Evolutionary conservation across 2,113 vertebrate species (phyloP), one percentile per base, ranked within the genome.

Genomic region (Meleagris gallopavo): DNA sequence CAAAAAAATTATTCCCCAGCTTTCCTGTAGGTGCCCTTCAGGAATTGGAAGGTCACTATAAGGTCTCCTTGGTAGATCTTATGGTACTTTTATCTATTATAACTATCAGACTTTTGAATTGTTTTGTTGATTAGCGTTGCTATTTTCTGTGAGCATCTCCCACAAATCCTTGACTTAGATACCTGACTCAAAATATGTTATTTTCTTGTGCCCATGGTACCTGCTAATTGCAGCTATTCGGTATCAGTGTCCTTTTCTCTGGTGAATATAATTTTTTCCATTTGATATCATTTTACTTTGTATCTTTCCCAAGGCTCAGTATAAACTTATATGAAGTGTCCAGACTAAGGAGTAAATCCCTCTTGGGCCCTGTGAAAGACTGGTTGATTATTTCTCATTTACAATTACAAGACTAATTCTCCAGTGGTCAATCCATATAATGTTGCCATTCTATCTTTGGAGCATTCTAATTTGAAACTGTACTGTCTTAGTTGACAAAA

Each of bases 141-240:
- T 60, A 1, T 15, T 86, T 57, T 41, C 46, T 14, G 5, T 12
- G 4, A 30, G 21, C 43, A 2, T 20, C 24, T 70, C 71, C 52
- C 17, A 65, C 34, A 86, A 86, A 72, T 40, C 36, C 15, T 24
- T 21, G 5, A 41, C 21, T 43, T 40, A n/a, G 52, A 4, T 58
- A 20, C 27, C 43, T 36, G 52, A 48, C 9, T 50, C 32, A 24
- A 29, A 9, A 7, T 5, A 7, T 25, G 7, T 12, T 34, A 3
- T 48, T 61, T 45, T 8, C 50, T 65, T 67, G 38, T 4, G 7
- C 36, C 32, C 18, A 32, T 3, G 6, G 10, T 67, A 21, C 4
- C 10, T 4, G 0, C 8, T 66, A 40, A 10, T 50, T 0, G 0
- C 64, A 15, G 11, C 15, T 76, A 12, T 20, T 76, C 46, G 20